phyloP scores from a whole-genome alignment of 2,888 invertebrate genomes.

The Eustalomyia histrio region DNA sequence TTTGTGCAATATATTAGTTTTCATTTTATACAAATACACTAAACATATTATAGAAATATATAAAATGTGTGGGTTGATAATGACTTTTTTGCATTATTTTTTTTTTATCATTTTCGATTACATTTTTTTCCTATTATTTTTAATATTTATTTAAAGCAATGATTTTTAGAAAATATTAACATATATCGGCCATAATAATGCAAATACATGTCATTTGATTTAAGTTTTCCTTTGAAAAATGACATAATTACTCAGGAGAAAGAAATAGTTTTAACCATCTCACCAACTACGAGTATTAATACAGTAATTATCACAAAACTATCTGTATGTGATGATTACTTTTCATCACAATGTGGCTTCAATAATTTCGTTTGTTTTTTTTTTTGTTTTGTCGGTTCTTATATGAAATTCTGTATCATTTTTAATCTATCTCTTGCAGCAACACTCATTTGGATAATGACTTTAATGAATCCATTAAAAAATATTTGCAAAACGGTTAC shows the following conservation, averaged over 20 bases:
- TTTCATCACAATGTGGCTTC: neutral
- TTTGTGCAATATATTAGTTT: neutral
- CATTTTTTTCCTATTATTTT: neutral
- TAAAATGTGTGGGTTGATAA: constrained; percentile 1
- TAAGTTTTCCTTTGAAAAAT: constrained; percentile 4
- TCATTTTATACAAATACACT: neutral
- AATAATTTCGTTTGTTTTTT: neutral
- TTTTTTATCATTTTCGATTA: constrained; percentile 11
- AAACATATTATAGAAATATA: neutral
- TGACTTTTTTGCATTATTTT: neutral
- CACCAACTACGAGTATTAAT: neutral
- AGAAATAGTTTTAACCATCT: no score
- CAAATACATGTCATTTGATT: neutral
- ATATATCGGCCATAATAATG: no score
- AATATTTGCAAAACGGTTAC: neutral
- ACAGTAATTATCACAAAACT: neutral
- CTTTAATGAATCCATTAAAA: constrained; percentile 17
- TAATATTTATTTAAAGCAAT: constrained; percentile 23
- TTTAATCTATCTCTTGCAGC: neutral
- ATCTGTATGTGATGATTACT: neutral
- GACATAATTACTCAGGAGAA: constrained; percentile 36
- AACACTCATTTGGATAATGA: constrained; percentile 8
- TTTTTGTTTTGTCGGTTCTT: neutral
- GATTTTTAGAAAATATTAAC: constrained; percentile 19
- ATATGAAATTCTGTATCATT: neutral